These are phyloP conservation scores for Volucella zonaria DNA, from an alignment of 2,888 invertebrate species.

Conservation along the genomic window DNA sequence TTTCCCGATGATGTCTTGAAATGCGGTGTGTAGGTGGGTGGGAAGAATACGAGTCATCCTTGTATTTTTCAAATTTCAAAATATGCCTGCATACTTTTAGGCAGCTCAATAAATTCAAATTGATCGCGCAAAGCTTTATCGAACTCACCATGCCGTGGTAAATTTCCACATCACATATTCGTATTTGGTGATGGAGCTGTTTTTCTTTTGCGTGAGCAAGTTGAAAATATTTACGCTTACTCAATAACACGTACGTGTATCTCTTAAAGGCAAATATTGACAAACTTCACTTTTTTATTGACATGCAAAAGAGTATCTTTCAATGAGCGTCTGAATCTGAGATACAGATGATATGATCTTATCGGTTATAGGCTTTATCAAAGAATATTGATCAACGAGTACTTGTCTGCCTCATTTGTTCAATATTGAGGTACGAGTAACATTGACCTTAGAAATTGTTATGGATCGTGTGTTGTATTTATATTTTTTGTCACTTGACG, in stretches of 20 bases:
- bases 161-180: background rate
- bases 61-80: constrained; percentile 16
- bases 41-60: background rate
- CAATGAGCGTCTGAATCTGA: background rate
- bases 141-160: constrained; percentile 42
- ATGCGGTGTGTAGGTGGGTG: constrained; percentile 1
- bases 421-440: background rate
- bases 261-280: constrained; percentile 18
- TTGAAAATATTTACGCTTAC: constrained; percentile 33
- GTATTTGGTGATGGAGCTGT: background rate
- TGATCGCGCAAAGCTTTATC: constrained; percentile 23
- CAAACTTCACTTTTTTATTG: constrained; percentile 19
- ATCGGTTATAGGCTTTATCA: background rate
- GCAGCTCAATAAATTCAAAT: constrained; percentile 22
- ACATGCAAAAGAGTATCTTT: constrained; percentile 13
- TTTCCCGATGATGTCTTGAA: background rate
- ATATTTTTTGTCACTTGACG: background rate
- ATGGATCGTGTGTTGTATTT: too few species aligned
- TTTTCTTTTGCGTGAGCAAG: background rate
- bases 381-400: background rate
- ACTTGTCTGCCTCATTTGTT: background rate
- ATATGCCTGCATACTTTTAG: constrained; percentile 62
- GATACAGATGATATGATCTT: constrained; percentile 9
- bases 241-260: too few species aligned
- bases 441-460: constrained; percentile 32